Percentiles rank a stretch among this genome's conserved stretches.
Conservation (phyloP, 2,113 vertebrate species). For the Callionymus lyra region DNA sequence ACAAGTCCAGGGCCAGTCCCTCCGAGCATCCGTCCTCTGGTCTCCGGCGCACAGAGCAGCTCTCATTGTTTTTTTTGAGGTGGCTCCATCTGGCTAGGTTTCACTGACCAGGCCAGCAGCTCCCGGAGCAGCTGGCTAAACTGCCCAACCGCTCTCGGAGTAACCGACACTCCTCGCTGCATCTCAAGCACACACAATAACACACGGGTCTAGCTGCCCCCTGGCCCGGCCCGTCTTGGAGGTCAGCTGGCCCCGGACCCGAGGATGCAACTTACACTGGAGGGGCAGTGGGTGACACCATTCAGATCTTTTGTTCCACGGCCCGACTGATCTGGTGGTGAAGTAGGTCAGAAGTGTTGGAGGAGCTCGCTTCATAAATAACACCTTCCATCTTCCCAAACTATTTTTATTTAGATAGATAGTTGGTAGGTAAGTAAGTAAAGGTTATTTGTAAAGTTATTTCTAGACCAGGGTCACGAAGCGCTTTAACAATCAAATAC, state of each 20-base stretch:
- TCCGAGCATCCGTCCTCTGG: conserved; percentile 10
- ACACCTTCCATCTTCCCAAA: conserved; percentile 13
- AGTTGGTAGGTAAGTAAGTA: no score
- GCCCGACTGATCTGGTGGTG: neutral
- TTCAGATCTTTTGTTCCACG: conserved; percentile 46
- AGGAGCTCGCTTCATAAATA: neutral
- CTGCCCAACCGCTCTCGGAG: conserved; percentile 62
- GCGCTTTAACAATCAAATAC: no score
- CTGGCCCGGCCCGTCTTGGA: conserved; percentile 30
- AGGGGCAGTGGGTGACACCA: conserved; percentile 26
- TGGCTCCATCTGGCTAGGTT: conserved; percentile 65
- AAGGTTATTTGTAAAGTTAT: no score
- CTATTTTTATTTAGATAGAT: no score
- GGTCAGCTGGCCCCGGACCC: conserved; percentile 55
- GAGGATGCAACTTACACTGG: neutral
- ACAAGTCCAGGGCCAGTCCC: neutral
- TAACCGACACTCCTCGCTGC: conserved; percentile 54
- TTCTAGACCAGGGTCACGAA: no score
- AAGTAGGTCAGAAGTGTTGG: conserved; percentile 18
- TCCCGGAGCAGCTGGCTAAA: conserved; percentile 65
- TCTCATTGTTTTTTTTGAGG: conserved; percentile 59
- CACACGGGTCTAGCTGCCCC: conserved; percentile 45
- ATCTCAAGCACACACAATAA: conserved; percentile 28
- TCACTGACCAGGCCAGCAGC: conserved; percentile 54
- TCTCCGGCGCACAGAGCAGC: conserved; percentile 27